These are phyloP conservation scores for Karalla daura DNA, from an alignment of 2,797 vertebrate species.

Conservation along the genomic window DNA sequence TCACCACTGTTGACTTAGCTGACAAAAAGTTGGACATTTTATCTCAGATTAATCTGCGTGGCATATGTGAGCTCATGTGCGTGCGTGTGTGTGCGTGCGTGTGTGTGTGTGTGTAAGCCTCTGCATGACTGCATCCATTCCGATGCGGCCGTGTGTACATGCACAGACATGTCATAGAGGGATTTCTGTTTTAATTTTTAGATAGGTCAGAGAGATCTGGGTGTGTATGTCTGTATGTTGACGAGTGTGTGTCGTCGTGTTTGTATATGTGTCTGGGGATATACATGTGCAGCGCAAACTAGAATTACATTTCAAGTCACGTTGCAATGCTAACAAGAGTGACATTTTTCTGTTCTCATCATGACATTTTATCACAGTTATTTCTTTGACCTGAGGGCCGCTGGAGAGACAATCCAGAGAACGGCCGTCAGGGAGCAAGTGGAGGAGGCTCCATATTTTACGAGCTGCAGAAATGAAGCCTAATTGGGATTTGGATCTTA, in stretches of 20 bases:
- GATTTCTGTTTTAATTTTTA: conserved; percentile 46
- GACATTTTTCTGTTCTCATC: conserved; percentile 76
- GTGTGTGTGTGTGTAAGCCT: no score
- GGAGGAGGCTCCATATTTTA: conserved; percentile 25
- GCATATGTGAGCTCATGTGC: conserved; percentile 10
- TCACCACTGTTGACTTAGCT: conserved; percentile 32
- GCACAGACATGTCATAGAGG: conserved; percentile 39
- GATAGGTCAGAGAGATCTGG: conserved; percentile 44
- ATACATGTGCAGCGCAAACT: conserved; percentile 38
- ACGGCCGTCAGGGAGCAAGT: conserved; percentile 38
- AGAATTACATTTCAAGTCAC: conserved; percentile 67
- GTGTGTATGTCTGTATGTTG: conserved; percentile 1
- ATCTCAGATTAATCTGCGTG: conserved; percentile 32
- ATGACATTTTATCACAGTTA: conserved; percentile 75
- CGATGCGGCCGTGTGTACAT: conserved; percentile 24
- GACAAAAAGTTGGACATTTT: conserved; percentile 41
- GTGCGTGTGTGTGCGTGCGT: no score
- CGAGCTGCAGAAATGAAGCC: conserved; percentile 30
- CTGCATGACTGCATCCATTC: conserved; percentile 23
- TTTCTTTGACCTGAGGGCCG: conserved; percentile 64
- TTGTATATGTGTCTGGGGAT: conserved; percentile 3
- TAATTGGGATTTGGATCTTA: conserved; percentile 57
- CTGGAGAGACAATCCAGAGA: conserved; percentile 42
- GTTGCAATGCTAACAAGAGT: conserved; percentile 68
- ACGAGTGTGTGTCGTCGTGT: no score